phyloP scores from a whole-genome alignment of 2,113 vertebrate species.

The Stictonetta naevosa region DNA sequence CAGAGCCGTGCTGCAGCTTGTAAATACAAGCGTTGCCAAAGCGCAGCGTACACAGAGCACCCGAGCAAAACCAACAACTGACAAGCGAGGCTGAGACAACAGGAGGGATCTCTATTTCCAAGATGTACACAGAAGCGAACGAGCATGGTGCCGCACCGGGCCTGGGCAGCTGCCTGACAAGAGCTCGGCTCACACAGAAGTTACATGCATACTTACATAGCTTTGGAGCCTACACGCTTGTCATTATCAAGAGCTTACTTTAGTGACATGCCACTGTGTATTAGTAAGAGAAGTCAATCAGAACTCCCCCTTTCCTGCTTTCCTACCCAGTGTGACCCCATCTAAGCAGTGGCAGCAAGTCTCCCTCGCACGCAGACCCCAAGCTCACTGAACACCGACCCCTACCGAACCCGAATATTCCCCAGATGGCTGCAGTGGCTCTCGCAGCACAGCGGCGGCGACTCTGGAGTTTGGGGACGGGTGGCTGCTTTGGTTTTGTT shows the following conservation, averaged over 20 bases:
- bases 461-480: no score
- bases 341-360: neutral
- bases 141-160: neutral
- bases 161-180: neutral
- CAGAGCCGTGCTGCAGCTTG: neutral
- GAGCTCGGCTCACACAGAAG: neutral
- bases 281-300: neutral
- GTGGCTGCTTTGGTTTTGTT: no score
- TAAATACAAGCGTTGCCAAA: neutral
- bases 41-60: neutral
- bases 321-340: neutral
- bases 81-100: neutral
- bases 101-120: neutral
- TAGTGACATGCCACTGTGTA: neutral
- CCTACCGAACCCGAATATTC: neutral
- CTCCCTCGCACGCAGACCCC: neutral
- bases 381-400: neutral
- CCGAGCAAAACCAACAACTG: accelerated
- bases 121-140: accelerated
- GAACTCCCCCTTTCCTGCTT: neutral
- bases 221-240: neutral
- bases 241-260: neutral
- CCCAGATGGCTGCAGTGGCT: neutral
- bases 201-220: accelerated
- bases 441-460: neutral